These are phyloP conservation scores for Meloidogyne hapla DNA, from an alignment of 1,140 invertebrate species.

Conservation along the genomic window DNA sequence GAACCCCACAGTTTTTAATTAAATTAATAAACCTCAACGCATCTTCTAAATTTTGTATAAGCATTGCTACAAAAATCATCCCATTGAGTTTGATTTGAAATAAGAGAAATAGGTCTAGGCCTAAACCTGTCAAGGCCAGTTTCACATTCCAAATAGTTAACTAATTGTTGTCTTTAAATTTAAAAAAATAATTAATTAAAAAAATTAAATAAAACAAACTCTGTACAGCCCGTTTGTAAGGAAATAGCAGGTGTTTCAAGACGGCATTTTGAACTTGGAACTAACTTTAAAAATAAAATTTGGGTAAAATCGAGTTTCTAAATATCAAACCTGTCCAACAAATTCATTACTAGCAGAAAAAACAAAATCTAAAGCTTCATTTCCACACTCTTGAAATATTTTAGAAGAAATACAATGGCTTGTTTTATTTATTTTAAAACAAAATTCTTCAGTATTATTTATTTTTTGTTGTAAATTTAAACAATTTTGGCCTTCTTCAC, in stretches of 20 bases:
- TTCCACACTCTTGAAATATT: constrained; percentile 42
- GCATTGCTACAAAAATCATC: constrained; percentile 51
- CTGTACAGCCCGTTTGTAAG: too few species aligned
- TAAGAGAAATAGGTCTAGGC: constrained; percentile 52
- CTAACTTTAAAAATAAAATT: too few species aligned
- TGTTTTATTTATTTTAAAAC: background rate
- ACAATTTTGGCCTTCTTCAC: constrained; percentile 8
- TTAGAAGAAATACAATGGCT: constrained; percentile 43
- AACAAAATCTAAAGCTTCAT: constrained; percentile 47
- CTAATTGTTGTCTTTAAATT: constrained; percentile 10
- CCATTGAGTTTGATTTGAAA: constrained; percentile 53
- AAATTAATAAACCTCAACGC: constrained; percentile 34
- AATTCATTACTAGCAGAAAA: constrained; percentile 54
- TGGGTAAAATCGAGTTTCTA: too few species aligned
- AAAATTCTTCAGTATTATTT: background rate
- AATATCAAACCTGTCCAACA: constrained; percentile 4
- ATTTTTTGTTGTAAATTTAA: background rate
- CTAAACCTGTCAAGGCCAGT: constrained; percentile 50
- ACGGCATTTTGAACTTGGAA: too few species aligned
- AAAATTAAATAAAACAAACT: too few species aligned
- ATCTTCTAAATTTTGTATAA: constrained; percentile 46
- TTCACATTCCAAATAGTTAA: constrained; percentile 56
- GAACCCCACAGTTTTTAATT: too few species aligned
- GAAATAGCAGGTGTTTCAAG: too few species aligned
- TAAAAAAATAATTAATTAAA: too few species aligned